A percentile compares a stretch with the other conserved stretches of the same genome.
Conservation (phyloP, 1,140 invertebrate species). For the Drosophila sproati region DNA sequence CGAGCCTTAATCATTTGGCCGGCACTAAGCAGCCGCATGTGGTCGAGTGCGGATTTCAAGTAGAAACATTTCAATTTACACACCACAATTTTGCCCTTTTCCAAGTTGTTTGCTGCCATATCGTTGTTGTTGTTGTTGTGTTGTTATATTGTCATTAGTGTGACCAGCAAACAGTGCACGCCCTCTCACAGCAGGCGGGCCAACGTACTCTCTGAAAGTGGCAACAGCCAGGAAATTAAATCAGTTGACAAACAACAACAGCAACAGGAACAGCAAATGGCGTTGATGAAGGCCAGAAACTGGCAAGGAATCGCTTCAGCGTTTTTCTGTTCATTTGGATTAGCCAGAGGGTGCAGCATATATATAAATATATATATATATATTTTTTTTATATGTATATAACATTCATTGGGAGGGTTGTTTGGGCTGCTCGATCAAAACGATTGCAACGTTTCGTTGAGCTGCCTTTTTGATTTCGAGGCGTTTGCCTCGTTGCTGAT, state of each 20-base stretch:
- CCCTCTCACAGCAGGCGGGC: constrained; percentile 70
- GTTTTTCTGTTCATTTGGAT: constrained; percentile 47
- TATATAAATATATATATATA: too few species aligned
- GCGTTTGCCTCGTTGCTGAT: constrained; percentile 78
- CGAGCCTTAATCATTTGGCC: constrained; percentile 36
- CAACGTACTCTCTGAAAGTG: constrained; percentile 16
- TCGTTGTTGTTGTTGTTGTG: constrained; percentile 25
- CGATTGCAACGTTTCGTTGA: constrained; percentile 46
- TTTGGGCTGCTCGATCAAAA: constrained; percentile 26
- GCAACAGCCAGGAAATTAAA: constrained; percentile 72
- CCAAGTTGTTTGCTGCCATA: constrained; percentile 58
- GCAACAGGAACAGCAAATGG: constrained; percentile 34
- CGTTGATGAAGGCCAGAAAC: constrained; percentile 46
- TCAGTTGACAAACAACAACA: constrained; percentile 77
- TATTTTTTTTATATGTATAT: too few species aligned
- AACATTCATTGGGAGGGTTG: neutral
- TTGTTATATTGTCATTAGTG: constrained; percentile 60
- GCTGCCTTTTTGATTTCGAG: constrained; percentile 84
- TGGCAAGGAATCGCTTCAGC: constrained; percentile 11
- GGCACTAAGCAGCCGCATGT: constrained; percentile 71
- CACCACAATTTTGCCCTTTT: constrained; percentile 64
- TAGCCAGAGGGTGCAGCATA: constrained; percentile 47
- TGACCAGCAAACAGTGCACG: constrained; percentile 71
- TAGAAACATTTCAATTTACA: constrained; percentile 64
- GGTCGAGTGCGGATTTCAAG: constrained; percentile 52